Percentiles rank a stretch among this genome's conserved stretches.
These are phyloP conservation scores for Mystacides longicornis DNA, from an alignment of 2,888 invertebrate species.

Conservation along the genomic window DNA sequence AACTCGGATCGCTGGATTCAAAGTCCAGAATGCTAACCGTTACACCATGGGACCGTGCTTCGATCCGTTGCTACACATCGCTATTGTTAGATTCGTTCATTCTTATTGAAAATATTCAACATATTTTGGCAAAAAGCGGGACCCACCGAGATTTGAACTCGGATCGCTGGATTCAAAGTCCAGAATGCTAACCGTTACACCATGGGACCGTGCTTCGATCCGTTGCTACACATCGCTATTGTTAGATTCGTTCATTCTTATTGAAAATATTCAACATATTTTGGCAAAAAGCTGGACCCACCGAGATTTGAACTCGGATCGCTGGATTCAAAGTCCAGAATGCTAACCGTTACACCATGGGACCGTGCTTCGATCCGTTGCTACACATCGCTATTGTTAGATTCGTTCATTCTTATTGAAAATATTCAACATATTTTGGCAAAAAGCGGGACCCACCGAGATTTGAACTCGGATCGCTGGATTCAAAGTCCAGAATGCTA, in stretches of 20 bases:
- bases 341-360: slow-evolving; percentile 60
- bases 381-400: no score
- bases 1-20: slow-evolving; percentile 57
- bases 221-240: no score
- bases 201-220: no score
- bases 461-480: slow-evolving; percentile 57
- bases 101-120: no score
- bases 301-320: slow-evolving; percentile 57
- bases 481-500: slow-evolving; percentile 59
- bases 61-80: no score
- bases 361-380: no score
- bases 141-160: slow-evolving; percentile 56
- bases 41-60: slow-evolving; percentile 59
- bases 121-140: slow-evolving; percentile 33
- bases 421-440: no score
- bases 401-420: no score
- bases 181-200: slow-evolving; percentile 60
- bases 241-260: no score
- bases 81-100: no score
- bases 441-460: slow-evolving; percentile 47
- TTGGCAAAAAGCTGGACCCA: slow-evolving; percentile 40
- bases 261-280: no score
- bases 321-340: slow-evolving; percentile 58
- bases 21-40: slow-evolving; percentile 59
- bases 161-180: slow-evolving; percentile 58